Base-by-base conservation (phyloP, 2,888 invertebrate species). In the Buathra laborator region DNA sequence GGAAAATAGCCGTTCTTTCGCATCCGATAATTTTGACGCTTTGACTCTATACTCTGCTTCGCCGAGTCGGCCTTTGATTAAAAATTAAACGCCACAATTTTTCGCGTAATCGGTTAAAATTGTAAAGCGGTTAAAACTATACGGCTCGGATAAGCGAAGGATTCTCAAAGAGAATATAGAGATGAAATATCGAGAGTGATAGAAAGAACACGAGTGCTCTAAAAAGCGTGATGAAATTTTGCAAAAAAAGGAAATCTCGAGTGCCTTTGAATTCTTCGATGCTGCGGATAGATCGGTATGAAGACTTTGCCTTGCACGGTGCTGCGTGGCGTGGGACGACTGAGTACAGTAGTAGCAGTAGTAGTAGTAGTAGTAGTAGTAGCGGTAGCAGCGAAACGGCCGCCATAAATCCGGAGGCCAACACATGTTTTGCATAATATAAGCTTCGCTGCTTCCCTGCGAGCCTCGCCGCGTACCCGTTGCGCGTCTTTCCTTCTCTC, bases 351-450 rank as follows among this genome's bases (percentile, higher is more conserved):
- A 70, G 80, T 71, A 78, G 79, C 82, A 75, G 53, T 81, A 84
- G 86, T 83, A 81, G 85, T 87, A 88, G 88, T 86, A 86, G 87
- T 84, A 71, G 43, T 29, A 86, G 90, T 87, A 89, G 90, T 90
- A 86, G 91, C 83, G 74, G 84, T 77, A 81, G 89, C 90, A 88
- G 90, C 90, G 91, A 92, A 93, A 93, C 90, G 91, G 90, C 89
- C 88, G 86, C 91, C 90, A 93, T 93, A 93, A 93, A 93, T 93
- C 90, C 88, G 89, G 82, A 74, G 86, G 88, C 91, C 90, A 91
- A 91, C 92, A 92, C 92, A 93, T 92, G 93, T 91, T 93, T 92
- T 92, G 92, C 93, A 93, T 93, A 93, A 93, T 93, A 91, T 93
- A 92, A 92, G 92, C 91, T 91, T 88, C 89, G 89, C 86, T 89